Base-by-base conservation (phyloP, 2,113 vertebrate species). In the Kryptolebias marmoratus region DNA sequence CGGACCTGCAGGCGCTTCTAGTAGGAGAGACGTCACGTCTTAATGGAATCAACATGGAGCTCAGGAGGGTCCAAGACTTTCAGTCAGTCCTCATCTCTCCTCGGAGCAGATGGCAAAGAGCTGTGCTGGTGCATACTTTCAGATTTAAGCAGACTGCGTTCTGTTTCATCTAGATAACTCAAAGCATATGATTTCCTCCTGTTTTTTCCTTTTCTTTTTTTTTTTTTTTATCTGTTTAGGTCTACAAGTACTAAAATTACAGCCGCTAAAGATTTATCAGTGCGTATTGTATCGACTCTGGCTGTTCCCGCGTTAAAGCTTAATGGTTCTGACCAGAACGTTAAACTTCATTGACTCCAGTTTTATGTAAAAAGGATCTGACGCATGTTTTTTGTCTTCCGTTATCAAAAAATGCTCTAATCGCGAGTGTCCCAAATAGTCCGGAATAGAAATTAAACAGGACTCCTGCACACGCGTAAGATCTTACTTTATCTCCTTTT, bases 11-110 rank as follows among this genome's bases (percentile, higher is more conserved):
- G 56, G 64, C 63, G 7, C 9, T 56, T 64, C 64, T 65, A 84
- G 62, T 45, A 78, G 80, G 48, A 69, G 71, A 71, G 78, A 83
- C 59, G 56, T 83, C 58, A 49, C 65, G 75, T 70, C 14, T 2
- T 92, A 92, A 93, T 89, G 58, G 80, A 91, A 92, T 79, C 91
- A 92, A 76, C 80, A 75, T 92, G 89, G 68, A 84, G 82, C 78
- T 74, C 79, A 82, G 58, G 61, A 82, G 80, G 83, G 85, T 89
- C 81, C 86, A 88, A 90, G 84, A 49, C 70, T 71, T 71, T 44
- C 53, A 71, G 71, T 64, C 57, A 28, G 64, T 77, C 64, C 76
- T 73, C 80, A 49, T 83, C 55, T 27, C 74, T 73, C 61, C 64
- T 69, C 22, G 11, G 54, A 61, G 77, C 87, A 89, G 77, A 90